Evolutionary conservation across 1,140 invertebrate genomes (phyloP).

Genomic region (Zaprionus gabonicus): DNA sequence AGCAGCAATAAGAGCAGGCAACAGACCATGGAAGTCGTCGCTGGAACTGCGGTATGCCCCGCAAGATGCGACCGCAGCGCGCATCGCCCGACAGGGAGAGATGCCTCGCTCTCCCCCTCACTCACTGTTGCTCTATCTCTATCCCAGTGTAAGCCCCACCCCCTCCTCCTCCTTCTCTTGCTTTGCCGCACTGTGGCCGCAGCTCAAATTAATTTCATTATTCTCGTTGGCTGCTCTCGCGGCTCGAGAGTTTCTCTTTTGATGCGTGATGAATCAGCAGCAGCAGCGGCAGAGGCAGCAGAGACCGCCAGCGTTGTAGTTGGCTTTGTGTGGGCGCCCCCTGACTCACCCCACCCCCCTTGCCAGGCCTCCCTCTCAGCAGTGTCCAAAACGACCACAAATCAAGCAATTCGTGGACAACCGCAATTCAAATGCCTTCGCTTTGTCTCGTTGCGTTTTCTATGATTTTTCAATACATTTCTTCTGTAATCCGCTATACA

Average conservation of each 20-base stretch:
- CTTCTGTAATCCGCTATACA: background rate
- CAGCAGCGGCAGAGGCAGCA: constrained; percentile 3
- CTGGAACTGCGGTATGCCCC: constrained; percentile 57
- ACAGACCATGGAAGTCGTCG: constrained; percentile 56
- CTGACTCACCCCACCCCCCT: background rate
- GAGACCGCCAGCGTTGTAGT: constrained; percentile 16
- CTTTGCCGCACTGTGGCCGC: constrained; percentile 33
- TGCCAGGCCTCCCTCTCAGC: too few species aligned
- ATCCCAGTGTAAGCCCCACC: background rate
- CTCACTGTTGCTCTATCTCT: constrained; percentile 3
- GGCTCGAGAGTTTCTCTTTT: constrained; percentile 52
- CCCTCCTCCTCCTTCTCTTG: background rate
- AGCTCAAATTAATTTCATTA: constrained; percentile 73
- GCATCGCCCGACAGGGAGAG: constrained; percentile 19
- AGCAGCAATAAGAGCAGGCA: constrained; percentile 32
- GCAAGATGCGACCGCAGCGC: constrained; percentile 48
- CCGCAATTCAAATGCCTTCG: constrained; percentile 35
- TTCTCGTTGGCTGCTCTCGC: constrained; percentile 54
- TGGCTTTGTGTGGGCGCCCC: constrained; percentile 2
- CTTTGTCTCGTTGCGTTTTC: constrained; percentile 26
- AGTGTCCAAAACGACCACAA: constrained; percentile 39
- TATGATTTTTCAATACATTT: constrained; percentile 31
- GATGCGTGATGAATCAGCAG: constrained; percentile 63
- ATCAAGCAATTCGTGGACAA: constrained; percentile 49
- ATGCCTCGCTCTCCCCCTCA: constrained; percentile 4